Base-by-base conservation (phyloP, 1,140 invertebrate species). In the Platyscapa corneri region DNA sequence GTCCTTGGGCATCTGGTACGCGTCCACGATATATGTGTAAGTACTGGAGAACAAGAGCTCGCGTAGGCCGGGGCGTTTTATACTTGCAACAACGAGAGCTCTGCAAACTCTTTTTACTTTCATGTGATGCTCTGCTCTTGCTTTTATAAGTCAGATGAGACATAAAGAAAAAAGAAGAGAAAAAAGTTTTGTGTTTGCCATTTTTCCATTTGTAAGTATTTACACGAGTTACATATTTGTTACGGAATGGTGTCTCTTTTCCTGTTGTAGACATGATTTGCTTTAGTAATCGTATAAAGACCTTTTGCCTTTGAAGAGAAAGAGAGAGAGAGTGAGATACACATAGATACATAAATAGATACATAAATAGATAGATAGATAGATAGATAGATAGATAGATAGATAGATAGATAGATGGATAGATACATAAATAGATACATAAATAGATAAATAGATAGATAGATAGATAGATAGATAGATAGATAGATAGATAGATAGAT, bases 151-250 rank as follows among this genome's bases (percentile, higher is more conserved):
- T 34, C 37, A 42, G 39, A 42, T n/a, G 27, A 70, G 39, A 74
- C 10, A n/a, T 20, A 74, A 14, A n/a, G 70, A n/a, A 23, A 74
- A 37, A 74, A 42, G 37, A n/a, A n/a, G 56, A 60, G 18, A 46
- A 82, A 30, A 53, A 49, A 20, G 16, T 82, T 85, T 86, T 88
- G 81, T 79, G 46, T 60, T 49, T 6, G 46, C 82, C 70, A 32
- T 74, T 74, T 39, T 23, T 42, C 39, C 37, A 42, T 39, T 34
- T 37, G 16, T 42, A 42, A 20, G 70, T 74, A 39, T 18, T 87
- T 87, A 87, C 88, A 85, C 88, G 89, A 91, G 89, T 92, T 92
- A 92, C 92, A 92, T 93, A 93, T 93, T 93, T 93, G 92, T 93
- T 93, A 92, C 89, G 91, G 89, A 90, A 92, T 90, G 88, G 87